Base-by-base conservation (phyloP, 2,113 vertebrate species). In the Atrichornis clamosus region DNA sequence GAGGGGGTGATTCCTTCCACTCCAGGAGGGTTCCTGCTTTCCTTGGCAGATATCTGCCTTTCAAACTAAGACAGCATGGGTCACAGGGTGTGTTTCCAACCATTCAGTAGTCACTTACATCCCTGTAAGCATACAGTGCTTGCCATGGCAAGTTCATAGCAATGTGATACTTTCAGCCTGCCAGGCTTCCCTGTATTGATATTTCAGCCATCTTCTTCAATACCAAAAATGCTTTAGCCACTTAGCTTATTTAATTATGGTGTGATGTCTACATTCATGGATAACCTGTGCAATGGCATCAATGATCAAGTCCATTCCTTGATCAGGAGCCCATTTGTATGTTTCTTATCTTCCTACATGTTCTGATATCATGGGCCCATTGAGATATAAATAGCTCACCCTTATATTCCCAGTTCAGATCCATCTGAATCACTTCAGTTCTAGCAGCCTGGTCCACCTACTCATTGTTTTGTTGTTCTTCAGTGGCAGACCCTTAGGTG, bases 401-500 rank as follows among this genome's bases (percentile, higher is more conserved):
- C 5, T 35, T 60, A 30, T 27, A 19, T 60, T 89, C 9, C 41
- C 26, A 69, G n/a, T 55, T 26, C 50, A 74, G 35, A 60, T 47
- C 23, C 11, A 27, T 28, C 20, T 32, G 32, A 88, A 8, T 26
- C 27, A 62, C 15, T 80, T 77, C 30, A 20, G 12, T 63, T 52
- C 23, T 37, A 68, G 27, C n/a, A 84, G 27, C 20, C 21, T 62
- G 18, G 14, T 77, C 13, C 15, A 37, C 12, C 32, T 58, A 20
- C 27, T 85, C 0, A 0, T 63, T 84, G 33, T 67, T 90, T 77
- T 2, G 0, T 4, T 63, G 18, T 58, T 73, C 23, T 73, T 85
- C 8, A 76, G 26, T n/a, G 46, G 8, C 46, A 20, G 3, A 26
- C 11, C 28, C 28, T 41, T 88, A 33, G 8, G n/a, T 0, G 0